These are phyloP conservation scores for Sminthurinus aureus DNA, from an alignment of 2,888 invertebrate species.

Conservation along the genomic window DNA sequence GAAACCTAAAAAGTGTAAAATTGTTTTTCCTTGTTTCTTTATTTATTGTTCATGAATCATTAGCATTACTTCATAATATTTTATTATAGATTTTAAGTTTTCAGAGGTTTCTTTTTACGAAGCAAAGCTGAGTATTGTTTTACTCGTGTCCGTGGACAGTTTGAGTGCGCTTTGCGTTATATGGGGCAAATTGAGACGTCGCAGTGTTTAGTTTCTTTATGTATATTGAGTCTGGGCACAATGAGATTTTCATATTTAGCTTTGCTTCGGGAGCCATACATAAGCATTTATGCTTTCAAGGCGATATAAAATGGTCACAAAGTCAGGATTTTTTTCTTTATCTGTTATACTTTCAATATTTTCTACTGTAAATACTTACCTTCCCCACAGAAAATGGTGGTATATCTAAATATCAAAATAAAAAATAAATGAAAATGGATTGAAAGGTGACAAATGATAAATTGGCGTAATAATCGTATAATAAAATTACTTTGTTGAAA, in stretches of 20 bases:
- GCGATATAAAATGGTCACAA: neutral
- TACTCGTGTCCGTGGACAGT: neutral
- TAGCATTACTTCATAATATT: too few species aligned
- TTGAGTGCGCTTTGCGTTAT: neutral
- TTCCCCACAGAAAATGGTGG: conserved; percentile 53
- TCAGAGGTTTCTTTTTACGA: conserved; percentile 4
- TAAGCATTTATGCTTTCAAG: too few species aligned
- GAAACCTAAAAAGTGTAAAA: conserved; percentile 18
- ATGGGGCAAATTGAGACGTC: neutral
- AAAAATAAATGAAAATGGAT: neutral
- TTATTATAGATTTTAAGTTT: too few species aligned
- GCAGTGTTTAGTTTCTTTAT: too few species aligned
- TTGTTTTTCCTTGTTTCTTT: too few species aligned
- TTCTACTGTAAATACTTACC: too few species aligned
- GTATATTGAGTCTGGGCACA: too few species aligned
- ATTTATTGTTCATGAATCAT: too few species aligned
- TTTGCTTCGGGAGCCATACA: too few species aligned
- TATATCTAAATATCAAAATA: conserved; percentile 18
- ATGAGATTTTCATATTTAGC: too few species aligned
- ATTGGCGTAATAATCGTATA: neutral
- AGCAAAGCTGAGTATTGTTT: neutral
- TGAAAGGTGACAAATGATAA: too few species aligned
- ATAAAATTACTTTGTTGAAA: too few species aligned
- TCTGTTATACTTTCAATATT: neutral
- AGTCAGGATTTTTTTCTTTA: neutral